Percentiles rank a stretch among this genome's conserved stretches.
Evolutionary conservation across 2,113 vertebrate genomes (phyloP).

Genomic region (Cygnus buccinator): DNA sequence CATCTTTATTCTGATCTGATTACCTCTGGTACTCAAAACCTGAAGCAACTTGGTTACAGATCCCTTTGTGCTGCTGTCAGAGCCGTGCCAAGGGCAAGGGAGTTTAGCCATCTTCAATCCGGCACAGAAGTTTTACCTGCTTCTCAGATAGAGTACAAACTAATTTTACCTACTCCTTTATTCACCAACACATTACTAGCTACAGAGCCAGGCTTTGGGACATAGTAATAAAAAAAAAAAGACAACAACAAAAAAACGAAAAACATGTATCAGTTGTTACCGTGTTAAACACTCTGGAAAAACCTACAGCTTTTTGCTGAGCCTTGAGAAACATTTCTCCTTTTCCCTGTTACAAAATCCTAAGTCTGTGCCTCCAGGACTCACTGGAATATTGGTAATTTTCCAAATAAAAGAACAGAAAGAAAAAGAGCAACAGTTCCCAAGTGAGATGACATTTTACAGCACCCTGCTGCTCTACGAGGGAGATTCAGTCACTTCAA

Average conservation of each 20-base stretch:
- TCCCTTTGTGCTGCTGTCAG: not conserved
- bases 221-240: not conserved
- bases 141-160: not conserved
- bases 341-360: not conserved
- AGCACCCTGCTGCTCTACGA: not conserved
- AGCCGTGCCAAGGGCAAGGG: not conserved
- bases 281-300: not conserved
- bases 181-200: not conserved
- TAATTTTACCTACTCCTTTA: not conserved
- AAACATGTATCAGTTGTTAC: not conserved
- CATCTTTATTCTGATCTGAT: not conserved
- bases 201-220: not conserved
- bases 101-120: not conserved
- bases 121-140: not conserved
- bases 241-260: not conserved
- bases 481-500: not conserved
- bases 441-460: slow-evolving; percentile 11
- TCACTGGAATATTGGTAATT: not conserved
- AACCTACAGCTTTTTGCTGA: not conserved
- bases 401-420: slow-evolving; percentile 36
- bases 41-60: not conserved
- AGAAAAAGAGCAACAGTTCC: not conserved
- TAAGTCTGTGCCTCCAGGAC: not conserved
- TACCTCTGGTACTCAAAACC: not conserved
- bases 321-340: not conserved